A percentile compares a stretch with the other conserved stretches of the same genome.
These are phyloP conservation scores for Merops nubicus DNA, from an alignment of 2,113 vertebrate species.

Conservation along the genomic window DNA sequence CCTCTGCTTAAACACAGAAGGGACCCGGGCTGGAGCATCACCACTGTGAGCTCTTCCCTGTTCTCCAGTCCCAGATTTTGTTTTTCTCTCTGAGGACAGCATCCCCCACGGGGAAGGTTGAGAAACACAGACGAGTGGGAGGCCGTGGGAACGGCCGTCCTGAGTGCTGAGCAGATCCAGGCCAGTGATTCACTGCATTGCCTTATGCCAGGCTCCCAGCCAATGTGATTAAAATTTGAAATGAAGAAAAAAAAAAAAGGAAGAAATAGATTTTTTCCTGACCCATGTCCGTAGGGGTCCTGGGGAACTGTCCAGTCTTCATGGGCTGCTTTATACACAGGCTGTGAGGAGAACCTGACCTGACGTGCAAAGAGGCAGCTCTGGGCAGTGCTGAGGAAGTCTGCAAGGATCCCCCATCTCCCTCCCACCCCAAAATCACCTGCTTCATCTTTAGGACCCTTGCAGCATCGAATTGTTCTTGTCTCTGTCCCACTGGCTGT, in stretches of 20 bases:
- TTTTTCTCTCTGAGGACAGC: neutral
- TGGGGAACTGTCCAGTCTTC: neutral
- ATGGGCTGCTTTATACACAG: too few species aligned
- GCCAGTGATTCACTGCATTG: conserved; percentile 11
- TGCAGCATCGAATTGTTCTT: neutral
- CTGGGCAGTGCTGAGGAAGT: fast-evolving
- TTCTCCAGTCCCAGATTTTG: neutral
- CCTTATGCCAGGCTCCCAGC: neutral
- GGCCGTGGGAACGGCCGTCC: conserved; percentile 3
- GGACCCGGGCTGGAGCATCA: neutral
- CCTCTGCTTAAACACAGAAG: neutral
- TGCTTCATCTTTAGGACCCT: neutral
- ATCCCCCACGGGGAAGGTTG: neutral
- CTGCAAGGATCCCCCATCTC: neutral
- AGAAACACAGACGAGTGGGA: neutral
- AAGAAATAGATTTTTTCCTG: neutral
- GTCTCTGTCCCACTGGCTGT: neutral
- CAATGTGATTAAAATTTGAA: neutral
- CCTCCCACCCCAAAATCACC: neutral
- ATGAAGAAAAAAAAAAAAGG: neutral
- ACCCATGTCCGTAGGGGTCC: neutral
- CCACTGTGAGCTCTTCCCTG: fast-evolving
- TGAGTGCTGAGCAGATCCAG: neutral
- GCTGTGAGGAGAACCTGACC: neutral
- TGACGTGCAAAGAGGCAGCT: fast-evolving